These are phyloP conservation scores for Pelvicachromis taeniatus DNA, from an alignment of 2,113 vertebrate genomes.

Conservation along the genomic window DNA sequence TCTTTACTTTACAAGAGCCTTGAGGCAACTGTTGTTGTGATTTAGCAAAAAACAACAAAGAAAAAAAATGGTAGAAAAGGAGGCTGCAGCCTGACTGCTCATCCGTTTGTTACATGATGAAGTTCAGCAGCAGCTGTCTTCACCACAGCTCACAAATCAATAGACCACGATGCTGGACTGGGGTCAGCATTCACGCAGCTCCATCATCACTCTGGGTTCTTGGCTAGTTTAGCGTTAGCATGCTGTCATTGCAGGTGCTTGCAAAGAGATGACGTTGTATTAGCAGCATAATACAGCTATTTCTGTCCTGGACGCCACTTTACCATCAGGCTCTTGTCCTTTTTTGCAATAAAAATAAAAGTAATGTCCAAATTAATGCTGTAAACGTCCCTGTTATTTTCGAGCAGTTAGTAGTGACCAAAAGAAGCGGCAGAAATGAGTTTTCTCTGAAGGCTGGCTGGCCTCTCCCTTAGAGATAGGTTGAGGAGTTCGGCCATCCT, in stretches of 20 bases:
- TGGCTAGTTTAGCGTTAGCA: not conserved
- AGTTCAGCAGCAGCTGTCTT: not conserved
- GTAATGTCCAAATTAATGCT: not conserved
- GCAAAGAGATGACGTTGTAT: not conserved
- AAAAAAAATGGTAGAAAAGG: not conserved
- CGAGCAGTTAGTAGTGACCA: not conserved
- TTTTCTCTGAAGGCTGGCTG: too few relatives aligned
- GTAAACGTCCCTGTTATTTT: not conserved
- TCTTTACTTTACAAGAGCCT: not conserved
- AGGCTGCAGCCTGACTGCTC: rapidly evolving
- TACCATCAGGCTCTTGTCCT: not conserved
- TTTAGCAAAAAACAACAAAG: not conserved
- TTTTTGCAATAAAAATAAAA: not conserved
- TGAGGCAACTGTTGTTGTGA: not conserved
- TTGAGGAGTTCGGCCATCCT: too few relatives aligned
- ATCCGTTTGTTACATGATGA: not conserved
- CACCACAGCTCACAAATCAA: not conserved
- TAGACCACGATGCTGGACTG: not conserved
- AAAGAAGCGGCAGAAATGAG: too few relatives aligned
- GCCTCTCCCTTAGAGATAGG: too few relatives aligned
- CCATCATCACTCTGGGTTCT: not conserved
- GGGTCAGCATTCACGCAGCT: not conserved
- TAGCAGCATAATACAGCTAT: not conserved
- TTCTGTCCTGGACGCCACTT: not conserved
- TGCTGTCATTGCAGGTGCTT: not conserved